Base-by-base conservation (phyloP, 2,797 vertebrate species). In the Denticeps clupeoides region DNA sequence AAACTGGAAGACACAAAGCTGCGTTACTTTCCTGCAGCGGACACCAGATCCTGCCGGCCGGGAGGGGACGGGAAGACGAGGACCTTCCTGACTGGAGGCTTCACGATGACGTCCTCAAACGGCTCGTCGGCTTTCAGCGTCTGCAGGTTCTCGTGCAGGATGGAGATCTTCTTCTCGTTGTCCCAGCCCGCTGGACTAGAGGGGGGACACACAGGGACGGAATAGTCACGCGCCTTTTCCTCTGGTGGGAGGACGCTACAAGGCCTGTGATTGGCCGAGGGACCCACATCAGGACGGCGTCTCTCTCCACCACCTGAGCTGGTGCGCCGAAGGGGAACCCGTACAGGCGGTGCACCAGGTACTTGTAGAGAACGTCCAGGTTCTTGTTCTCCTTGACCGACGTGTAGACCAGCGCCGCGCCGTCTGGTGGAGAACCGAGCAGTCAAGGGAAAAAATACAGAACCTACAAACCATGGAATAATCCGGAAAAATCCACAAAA, bases 361-460 rank as follows among this genome's bases (percentile, higher is more conserved):
- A 98, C 82, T 98, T 99, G 84, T 99, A 97, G 57, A 97, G 83
- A 75, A 96, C 81, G 64, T 98, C 93, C 77, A 93, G 80, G 79
- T 99, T 99, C 83, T 99, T 99, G 78, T 89, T 90, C 77, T 98
- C 95, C 77, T 99, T 99, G 73, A 99, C 89, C 46, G 95, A 99
- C 41, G 93, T 93, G 82, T 99, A 99, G 79, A 98, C 82, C 75
- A 99, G 86, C 55, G 92, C 89, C 24, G 94, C 92, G 12, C 95
- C 95, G 51, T 98, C 95, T 99, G 78, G 71, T 45, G 49, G 3
- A 9, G 9, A 11, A 3, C 73, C 90, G 82, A 88, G 91, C 78
- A 86, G 54, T 66, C 21, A 66, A 66, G 60, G 56, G 45, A 7
- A 16, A 18, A 32, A 15, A 32, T 7, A 8, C n/a, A n/a, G n/a